phyloP scores from a whole-genome alignment of 2,888 invertebrate genomes.

The Clostera curtula region DNA sequence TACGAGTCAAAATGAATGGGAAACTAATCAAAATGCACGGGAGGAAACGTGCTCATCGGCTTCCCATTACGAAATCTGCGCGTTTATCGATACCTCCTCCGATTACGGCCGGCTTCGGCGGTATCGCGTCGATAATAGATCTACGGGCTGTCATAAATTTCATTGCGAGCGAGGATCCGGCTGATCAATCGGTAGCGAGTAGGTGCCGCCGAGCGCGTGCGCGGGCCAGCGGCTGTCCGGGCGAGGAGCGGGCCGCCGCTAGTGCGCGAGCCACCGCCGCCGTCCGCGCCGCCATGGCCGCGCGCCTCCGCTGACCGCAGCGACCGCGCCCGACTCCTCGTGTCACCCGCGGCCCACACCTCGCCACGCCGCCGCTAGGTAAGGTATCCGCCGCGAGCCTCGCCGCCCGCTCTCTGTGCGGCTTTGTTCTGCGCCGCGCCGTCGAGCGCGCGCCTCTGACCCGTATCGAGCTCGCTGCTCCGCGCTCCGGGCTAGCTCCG shows the following conservation, averaged over 20 bases:
- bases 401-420: constrained; percentile 31
- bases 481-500: constrained; percentile 30
- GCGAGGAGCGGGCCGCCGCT: constrained; percentile 47
- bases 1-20: constrained; percentile 3
- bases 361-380: constrained; percentile 42
- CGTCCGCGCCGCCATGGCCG: constrained; percentile 63
- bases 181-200: constrained; percentile 53
- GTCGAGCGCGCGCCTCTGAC: too few relatives aligned
- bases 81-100: constrained; percentile 32
- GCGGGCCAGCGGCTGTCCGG: constrained; percentile 24
- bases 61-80: constrained; percentile 29
- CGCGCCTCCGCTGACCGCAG: constrained; percentile 55
- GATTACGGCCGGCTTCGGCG: constrained; percentile 35
- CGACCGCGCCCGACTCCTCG: constrained; percentile 39
- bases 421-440: constrained; percentile 39
- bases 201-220: constrained; percentile 34
- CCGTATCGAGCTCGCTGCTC: too few relatives aligned
- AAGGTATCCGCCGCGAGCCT: constrained; percentile 33
- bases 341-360: constrained; percentile 25
- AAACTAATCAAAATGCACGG: constrained; percentile 8
- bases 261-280: constrained; percentile 59
- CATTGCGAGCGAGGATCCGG: constrained; percentile 66
- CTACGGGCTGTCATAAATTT: constrained; percentile 69
- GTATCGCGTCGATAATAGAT: constrained; percentile 63
- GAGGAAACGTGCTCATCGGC: constrained; percentile 11